Conservation (phyloP, 2,888 invertebrate species). For the Drosophila ustulata region DNA sequence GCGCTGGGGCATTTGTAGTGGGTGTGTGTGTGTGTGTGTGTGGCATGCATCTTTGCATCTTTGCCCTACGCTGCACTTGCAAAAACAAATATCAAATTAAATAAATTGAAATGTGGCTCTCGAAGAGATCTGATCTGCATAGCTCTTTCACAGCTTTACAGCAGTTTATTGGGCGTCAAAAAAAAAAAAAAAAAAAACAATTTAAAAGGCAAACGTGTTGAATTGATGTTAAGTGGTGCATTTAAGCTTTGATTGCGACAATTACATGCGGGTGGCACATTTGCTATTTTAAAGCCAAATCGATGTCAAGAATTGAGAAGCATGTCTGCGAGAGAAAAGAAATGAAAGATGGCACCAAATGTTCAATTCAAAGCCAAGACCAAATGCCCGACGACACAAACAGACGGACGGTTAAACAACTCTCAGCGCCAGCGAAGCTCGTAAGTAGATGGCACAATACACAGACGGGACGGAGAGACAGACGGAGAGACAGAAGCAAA, state of each 20-base stretch:
- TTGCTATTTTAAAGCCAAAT: constrained; percentile 25
- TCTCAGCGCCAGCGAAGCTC: constrained; percentile 11
- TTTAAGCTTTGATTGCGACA: constrained; percentile 42
- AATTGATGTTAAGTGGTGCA: constrained; percentile 40
- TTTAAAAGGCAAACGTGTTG: background rate
- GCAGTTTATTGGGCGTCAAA: constrained; percentile 13
- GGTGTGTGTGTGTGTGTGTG: constrained; percentile 10
- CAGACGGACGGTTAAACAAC: constrained; percentile 16
- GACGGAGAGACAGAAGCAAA: constrained; percentile 16
- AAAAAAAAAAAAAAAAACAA: background rate
- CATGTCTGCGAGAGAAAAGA: background rate
- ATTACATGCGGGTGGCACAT: constrained; percentile 39
- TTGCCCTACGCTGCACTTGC: constrained; percentile 49
- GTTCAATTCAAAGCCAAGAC: constrained; percentile 41
- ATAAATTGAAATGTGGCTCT: constrained; percentile 64
- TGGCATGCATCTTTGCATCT: constrained; percentile 39
- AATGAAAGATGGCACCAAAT: background rate
- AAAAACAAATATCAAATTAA: constrained; percentile 75
- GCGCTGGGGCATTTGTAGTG: constrained; percentile 61
- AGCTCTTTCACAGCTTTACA: constrained; percentile 1
- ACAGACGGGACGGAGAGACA: constrained; percentile 27
- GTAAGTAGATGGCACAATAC: constrained; percentile 49
- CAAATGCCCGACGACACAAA: constrained; percentile 59
- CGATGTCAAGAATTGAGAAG: constrained; percentile 15
- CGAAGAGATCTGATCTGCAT: background rate